These are phyloP conservation scores for Neoascia interrupta DNA, from an alignment of 2,888 invertebrate species.

Conservation along the genomic window DNA sequence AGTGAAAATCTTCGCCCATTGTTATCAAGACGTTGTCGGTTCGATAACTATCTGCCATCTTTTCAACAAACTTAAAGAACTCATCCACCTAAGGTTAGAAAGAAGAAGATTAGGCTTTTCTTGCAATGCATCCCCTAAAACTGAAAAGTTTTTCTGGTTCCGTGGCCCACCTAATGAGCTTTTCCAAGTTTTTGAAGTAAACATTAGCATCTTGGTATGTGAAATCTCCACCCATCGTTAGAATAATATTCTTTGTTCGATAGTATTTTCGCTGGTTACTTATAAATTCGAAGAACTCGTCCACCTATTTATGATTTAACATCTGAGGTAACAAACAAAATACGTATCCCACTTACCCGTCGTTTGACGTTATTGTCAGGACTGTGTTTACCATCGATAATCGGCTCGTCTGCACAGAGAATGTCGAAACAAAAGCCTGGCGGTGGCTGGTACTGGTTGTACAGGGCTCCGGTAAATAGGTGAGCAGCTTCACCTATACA, in stretches of 20 bases:
- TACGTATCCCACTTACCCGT: slow-evolving; percentile 83
- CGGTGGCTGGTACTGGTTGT: slow-evolving; percentile 91
- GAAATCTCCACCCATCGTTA: slow-evolving; percentile 96
- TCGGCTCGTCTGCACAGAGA: slow-evolving; percentile 90
- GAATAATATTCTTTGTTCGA: slow-evolving; percentile 86
- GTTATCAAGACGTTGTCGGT: slow-evolving; percentile 91
- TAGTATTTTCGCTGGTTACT: slow-evolving; percentile 82
- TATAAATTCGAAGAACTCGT: slow-evolving; percentile 82
- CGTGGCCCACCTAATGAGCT: slow-evolving; percentile 83
- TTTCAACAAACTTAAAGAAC: slow-evolving; percentile 82
- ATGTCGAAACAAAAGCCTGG: slow-evolving; percentile 96
- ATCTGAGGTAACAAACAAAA: not conserved
- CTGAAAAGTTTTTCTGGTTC: not conserved
- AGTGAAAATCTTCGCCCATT: slow-evolving; percentile 96
- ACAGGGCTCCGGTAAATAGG: slow-evolving; percentile 91
- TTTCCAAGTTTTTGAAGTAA: slow-evolving; percentile 92
- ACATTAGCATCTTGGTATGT: slow-evolving; percentile 89
- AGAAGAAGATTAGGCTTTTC: not conserved
- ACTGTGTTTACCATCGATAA: slow-evolving; percentile 89
- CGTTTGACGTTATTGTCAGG: slow-evolving; percentile 90
- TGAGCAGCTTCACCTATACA: slow-evolving; percentile 82
- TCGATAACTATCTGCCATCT: slow-evolving; percentile 81
- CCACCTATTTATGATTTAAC: slow-evolving; percentile 76
- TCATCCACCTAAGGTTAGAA: slow-evolving; percentile 80
- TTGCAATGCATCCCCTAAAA: slow-evolving; percentile 47